Evolutionary conservation across 2,797 vertebrate species (phyloP).

Genomic region (Enteromius afrohamiltoni): DNA sequence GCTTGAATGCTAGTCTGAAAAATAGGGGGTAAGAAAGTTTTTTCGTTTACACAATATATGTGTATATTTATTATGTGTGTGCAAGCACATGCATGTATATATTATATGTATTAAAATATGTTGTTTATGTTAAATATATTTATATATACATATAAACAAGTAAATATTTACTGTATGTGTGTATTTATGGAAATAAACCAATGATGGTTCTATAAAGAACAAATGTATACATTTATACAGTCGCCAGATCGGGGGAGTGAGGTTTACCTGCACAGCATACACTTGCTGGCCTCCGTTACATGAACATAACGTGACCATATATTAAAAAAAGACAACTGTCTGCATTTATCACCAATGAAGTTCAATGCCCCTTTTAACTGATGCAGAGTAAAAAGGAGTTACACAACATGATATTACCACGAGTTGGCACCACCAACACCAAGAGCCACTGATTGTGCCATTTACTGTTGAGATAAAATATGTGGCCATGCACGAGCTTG

Average conservation of each 20-base stretch:
- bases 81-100: neutral
- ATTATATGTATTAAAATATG: neutral
- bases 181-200: too few relatives aligned
- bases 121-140: neutral
- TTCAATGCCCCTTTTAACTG: neutral
- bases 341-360: neutral
- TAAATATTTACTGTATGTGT: too few relatives aligned
- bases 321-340: neutral
- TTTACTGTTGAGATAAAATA: too few relatives aligned
- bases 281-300: too few relatives aligned
- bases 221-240: neutral
- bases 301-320: accelerated
- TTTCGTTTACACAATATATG: too few relatives aligned
- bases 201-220: too few relatives aligned
- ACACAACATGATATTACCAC: neutral
- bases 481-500: too few relatives aligned
- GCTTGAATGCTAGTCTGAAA: neutral
- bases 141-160: neutral
- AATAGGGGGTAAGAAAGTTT: neutral
- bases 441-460: too few relatives aligned
- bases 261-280: too few relatives aligned
- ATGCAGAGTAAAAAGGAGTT: neutral
- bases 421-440: too few relatives aligned
- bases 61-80: neutral
- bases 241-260: too few relatives aligned